A percentile compares a stretch with the other conserved stretches of the same genome.
Conservation (phyloP, 2,888 invertebrate species). For the Drosophila borealis region DNA sequence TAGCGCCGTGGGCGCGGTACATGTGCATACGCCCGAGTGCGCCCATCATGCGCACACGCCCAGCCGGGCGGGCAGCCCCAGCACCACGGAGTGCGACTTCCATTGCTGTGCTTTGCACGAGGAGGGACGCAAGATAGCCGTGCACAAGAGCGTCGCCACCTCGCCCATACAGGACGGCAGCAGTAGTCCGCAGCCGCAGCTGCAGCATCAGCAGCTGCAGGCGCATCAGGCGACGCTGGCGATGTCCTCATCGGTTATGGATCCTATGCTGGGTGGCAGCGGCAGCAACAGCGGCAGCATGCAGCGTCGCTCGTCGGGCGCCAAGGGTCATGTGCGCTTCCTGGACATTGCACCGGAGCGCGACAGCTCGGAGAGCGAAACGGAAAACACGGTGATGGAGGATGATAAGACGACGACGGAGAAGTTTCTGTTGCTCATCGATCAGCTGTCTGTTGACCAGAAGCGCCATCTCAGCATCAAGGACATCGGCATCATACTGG, state of each 20-base stretch:
- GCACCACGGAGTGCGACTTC: constrained; percentile 94
- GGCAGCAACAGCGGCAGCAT: constrained; percentile 84
- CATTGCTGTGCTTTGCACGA: constrained; percentile 98
- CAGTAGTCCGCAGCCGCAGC: constrained; percentile 88
- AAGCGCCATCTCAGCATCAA: constrained; percentile 96
- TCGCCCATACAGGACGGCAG: constrained; percentile 94
- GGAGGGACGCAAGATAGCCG: constrained; percentile 95
- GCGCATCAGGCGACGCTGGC: constrained; percentile 76
- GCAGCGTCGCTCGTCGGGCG: constrained; percentile 86
- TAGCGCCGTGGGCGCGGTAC: constrained; percentile 88
- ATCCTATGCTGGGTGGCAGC: constrained; percentile 84
- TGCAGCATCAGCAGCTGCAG: constrained; percentile 56
- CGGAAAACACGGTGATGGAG: constrained; percentile 96
- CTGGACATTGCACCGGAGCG: constrained; percentile 91
- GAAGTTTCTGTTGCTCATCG: constrained; percentile 96
- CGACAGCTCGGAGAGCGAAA: constrained; percentile 96
- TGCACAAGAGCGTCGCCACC: constrained; percentile 96
- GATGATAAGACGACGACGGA: constrained; percentile 95
- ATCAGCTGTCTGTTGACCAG: constrained; percentile 96
- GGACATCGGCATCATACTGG: constrained; percentile 97
- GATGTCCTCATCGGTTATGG: constrained; percentile 84
- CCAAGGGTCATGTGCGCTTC: constrained; percentile 93
- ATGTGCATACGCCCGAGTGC: constrained; percentile 93
- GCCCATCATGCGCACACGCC: constrained; percentile 90
- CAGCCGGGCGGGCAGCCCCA: constrained; percentile 88